Conservation (phyloP, 2,113 vertebrate genomes). For the Sceloporus undulatus region DNA sequence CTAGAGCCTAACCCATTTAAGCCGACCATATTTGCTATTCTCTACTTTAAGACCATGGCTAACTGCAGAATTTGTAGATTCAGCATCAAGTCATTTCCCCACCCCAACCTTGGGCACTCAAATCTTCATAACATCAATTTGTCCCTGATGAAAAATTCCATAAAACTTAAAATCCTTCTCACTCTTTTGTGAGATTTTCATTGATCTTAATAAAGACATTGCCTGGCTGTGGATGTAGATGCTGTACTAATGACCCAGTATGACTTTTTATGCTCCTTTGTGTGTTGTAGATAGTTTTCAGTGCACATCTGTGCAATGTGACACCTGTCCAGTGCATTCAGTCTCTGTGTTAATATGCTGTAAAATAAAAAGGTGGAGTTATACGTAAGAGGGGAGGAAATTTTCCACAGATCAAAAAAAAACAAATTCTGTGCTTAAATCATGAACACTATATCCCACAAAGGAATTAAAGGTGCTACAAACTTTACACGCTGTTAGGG, state of each 20-base stretch:
- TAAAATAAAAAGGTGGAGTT: neutral
- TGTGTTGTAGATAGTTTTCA: neutral
- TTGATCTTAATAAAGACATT: neutral
- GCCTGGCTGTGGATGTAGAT: neutral
- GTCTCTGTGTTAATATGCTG: neutral
- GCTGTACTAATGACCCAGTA: neutral
- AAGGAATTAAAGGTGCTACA: neutral
- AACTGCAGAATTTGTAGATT: no score
- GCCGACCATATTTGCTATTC: no score
- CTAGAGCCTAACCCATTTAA: no score
- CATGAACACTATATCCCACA: neutral
- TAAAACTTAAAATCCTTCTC: no score
- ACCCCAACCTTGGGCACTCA: no score
- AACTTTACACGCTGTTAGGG: neutral
- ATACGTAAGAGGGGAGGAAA: neutral
- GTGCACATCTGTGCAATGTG: neutral
- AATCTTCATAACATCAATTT: no score
- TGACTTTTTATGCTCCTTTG: neutral
- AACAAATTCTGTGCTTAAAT: neutral
- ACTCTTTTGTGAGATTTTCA: no score
- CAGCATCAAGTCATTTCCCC: no score
- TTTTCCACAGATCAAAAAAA: neutral
- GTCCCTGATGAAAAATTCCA: no score
- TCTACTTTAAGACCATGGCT: no score
- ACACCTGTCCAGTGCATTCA: neutral